Conservation (phyloP, 2,113 vertebrate genomes). For the Siphamia tubifer region DNA sequence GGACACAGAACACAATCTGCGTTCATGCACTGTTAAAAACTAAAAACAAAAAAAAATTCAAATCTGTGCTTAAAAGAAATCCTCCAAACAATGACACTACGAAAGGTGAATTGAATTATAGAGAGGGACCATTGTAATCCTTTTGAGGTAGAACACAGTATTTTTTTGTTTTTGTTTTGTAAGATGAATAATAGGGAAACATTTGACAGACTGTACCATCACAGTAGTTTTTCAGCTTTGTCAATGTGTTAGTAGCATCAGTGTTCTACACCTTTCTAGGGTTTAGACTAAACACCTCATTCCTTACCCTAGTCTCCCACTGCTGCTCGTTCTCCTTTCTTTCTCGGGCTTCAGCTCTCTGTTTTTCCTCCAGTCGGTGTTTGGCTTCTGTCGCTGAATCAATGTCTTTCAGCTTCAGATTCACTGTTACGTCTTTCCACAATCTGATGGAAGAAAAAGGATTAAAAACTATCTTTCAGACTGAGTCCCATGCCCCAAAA, state of each 20-base stretch:
- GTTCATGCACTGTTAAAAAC: no score
- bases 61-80: no score
- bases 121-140: no score
- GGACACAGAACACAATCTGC: no score
- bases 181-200: no score
- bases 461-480: neutral
- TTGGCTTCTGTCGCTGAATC: constrained; percentile 96
- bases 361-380: constrained; percentile 93
- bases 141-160: no score
- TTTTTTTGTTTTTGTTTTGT: no score
- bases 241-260: neutral
- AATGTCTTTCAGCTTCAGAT: constrained; percentile 95
- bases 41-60: no score
- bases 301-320: constrained; percentile 95
- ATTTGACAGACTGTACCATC: no score
- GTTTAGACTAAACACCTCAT: neutral
- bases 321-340: constrained; percentile 93
- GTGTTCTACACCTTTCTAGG: neutral
- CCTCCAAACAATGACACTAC: no score
- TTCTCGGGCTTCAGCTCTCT: constrained; percentile 94
- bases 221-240: neutral
- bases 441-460: constrained; percentile 74
- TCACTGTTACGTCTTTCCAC: constrained; percentile 96
- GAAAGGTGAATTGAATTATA: no score
- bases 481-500: neutral